These are phyloP conservation scores for Mus musculus DNA, from an alignment of 2,113 vertebrate genomes.

Conservation along the genomic window DNA sequence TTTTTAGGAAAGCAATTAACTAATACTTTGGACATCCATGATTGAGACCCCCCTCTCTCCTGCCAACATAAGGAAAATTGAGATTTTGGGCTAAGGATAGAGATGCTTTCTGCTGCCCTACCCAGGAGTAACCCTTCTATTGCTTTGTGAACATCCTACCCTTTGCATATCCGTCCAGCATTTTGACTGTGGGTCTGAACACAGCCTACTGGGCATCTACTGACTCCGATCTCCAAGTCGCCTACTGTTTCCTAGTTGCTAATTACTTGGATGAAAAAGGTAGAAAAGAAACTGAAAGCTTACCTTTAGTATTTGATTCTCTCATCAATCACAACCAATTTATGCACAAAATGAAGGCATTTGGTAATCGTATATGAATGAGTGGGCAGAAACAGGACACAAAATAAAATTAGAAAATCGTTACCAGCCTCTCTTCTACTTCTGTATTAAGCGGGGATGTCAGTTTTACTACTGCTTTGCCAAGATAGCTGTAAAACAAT, in stretches of 20 bases:
- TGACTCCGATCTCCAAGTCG: constrained; percentile 46
- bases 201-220: background rate
- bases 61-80: background rate
- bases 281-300: background rate
- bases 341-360: constrained; percentile 27
- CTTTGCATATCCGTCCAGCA: background rate
- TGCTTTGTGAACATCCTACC: background rate
- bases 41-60: background rate
- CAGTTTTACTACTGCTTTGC: constrained; percentile 54
- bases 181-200: constrained; percentile 1
- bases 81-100: background rate
- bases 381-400: constrained; percentile 41
- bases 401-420: constrained; percentile 56
- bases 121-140: background rate
- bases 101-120: background rate
- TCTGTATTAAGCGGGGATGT: background rate
- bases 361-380: constrained; percentile 64
- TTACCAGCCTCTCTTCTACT: constrained; percentile 3
- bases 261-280: constrained; percentile 55
- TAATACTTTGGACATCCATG: background rate
- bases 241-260: constrained; percentile 45
- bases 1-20: background rate
- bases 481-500: constrained; percentile 24
- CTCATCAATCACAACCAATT: constrained; percentile 38
- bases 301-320: constrained; percentile 35